Percentiles rank a stretch among this genome's conserved stretches.
phyloP scores from a whole-genome alignment of 1,140 invertebrate species.

The Zaprionus kolodkinae region DNA sequence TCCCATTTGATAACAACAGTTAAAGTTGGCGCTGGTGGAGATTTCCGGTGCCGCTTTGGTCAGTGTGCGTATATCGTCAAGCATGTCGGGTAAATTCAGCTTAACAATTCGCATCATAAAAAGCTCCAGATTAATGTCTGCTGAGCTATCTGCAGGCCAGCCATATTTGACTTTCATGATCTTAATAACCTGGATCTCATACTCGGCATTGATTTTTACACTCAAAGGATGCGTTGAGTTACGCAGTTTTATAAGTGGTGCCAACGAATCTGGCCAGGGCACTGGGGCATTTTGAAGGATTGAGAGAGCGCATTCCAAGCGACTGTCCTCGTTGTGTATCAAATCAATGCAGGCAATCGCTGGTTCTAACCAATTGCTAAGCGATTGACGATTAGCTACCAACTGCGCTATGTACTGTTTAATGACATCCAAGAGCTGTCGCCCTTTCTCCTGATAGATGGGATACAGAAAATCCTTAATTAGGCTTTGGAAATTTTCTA shows the following conservation, averaged over 20 bases:
- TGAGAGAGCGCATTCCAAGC: constrained; percentile 69
- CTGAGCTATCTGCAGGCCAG: constrained; percentile 71
- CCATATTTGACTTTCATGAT: constrained; percentile 83
- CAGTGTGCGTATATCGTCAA: constrained; percentile 70
- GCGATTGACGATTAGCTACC: constrained; percentile 62
- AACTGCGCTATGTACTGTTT: constrained; percentile 74
- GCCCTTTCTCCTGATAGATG: constrained; percentile 78
- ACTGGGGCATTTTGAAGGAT: constrained; percentile 76
- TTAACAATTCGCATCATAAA: constrained; percentile 79
- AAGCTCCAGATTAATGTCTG: constrained; percentile 69
- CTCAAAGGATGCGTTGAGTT: constrained; percentile 78
- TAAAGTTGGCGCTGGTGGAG: constrained; percentile 63
- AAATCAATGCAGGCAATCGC: constrained; percentile 72
- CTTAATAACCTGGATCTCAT: constrained; percentile 81
- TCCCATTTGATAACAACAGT: constrained; percentile 77
- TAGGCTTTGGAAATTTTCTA: constrained; percentile 70
- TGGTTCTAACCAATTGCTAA: constrained; percentile 75
- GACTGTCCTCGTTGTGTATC: constrained; percentile 79
- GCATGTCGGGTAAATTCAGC: constrained; percentile 76
- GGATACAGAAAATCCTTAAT: constrained; percentile 79
- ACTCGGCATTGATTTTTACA: constrained; percentile 73
- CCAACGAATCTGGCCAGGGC: constrained; percentile 71
- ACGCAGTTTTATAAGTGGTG: constrained; percentile 67
- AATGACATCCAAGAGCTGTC: constrained; percentile 64
- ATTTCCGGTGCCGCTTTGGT: constrained; percentile 72